phyloP scores from a whole-genome alignment of 2,888 invertebrate genomes.

The Reticulitermes lucifugus region DNA sequence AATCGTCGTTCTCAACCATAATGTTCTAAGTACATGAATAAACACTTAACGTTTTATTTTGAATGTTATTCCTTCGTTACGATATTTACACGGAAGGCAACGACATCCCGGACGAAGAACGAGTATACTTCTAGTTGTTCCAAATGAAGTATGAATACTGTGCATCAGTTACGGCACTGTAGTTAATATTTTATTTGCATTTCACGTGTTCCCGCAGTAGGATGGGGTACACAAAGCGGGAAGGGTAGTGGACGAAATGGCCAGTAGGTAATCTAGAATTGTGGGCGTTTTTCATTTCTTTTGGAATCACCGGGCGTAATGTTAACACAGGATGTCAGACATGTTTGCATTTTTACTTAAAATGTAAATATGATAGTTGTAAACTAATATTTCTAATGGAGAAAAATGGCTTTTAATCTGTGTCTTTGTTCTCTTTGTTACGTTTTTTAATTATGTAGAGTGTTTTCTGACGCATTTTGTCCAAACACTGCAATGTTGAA shows the following conservation, averaged over 20 bases:
- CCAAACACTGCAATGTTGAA: not conserved
- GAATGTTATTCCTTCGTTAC: no score
- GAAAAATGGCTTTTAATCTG: not conserved
- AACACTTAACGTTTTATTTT: no score
- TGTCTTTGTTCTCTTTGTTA: not conserved
- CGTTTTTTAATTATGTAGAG: conserved; percentile 17
- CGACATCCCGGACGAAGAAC: no score
- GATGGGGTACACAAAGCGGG: not conserved
- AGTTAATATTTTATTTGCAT: not conserved
- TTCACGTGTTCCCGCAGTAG: not conserved
- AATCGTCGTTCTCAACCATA: no score
- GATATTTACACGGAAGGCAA: no score
- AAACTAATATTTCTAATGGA: conserved; percentile 19
- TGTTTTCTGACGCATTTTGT: not conserved
- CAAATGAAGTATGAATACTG: no score
- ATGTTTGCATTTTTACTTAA: not conserved
- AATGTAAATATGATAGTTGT: not conserved
- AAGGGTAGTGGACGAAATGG: not conserved
- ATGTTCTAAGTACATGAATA: no score
- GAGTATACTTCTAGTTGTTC: no score
- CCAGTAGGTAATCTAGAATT: not conserved
- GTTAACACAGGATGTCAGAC: not conserved
- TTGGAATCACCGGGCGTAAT: not conserved
- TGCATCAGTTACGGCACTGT: not conserved
- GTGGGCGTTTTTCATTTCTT: not conserved